These are phyloP conservation scores for Drosophila bunnanda DNA, from an alignment of 2,888 invertebrate species.

Conservation along the genomic window DNA sequence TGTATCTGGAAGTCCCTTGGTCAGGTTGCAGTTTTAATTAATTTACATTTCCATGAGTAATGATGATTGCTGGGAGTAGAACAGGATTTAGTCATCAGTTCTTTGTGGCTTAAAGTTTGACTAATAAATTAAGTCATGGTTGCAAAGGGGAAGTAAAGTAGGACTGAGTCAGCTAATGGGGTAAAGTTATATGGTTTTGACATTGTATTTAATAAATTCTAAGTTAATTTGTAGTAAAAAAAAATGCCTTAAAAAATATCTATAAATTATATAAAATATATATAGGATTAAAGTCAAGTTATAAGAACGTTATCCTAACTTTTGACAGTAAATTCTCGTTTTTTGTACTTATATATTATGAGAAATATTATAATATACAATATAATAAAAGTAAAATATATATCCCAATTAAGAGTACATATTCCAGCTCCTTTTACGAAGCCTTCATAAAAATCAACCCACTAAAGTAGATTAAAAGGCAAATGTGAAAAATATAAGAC, in stretches of 20 bases:
- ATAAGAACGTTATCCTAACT: too few relatives aligned
- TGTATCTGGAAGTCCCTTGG: background rate
- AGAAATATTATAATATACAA: background rate
- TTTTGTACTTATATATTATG: too few relatives aligned
- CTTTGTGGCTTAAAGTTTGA: constrained; percentile 1
- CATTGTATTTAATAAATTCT: too few relatives aligned
- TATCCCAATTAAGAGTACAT: too few relatives aligned
- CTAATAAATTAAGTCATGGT: constrained; percentile 5
- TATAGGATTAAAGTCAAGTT: too few relatives aligned
- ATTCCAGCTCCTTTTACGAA: too few relatives aligned
- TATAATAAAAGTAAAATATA: background rate
- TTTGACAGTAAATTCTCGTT: too few relatives aligned
- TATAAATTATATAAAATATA: background rate
- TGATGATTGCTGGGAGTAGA: background rate
- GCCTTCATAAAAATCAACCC: background rate
- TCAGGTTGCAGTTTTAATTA: constrained; percentile 3
- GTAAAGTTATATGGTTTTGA: background rate
- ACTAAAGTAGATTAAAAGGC: background rate
- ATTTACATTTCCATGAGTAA: constrained; percentile 13
- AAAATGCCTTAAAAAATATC: background rate
- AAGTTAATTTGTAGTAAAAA: too few relatives aligned
- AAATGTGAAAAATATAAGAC: background rate
- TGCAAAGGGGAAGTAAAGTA: background rate
- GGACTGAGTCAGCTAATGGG: constrained; percentile 1
- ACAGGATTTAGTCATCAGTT: background rate